A percentile compares a stretch with the other conserved stretches of the same genome.
phyloP scores from a whole-genome alignment of 2,113 vertebrate genomes.

The Nycticryphes semicollaris region DNA sequence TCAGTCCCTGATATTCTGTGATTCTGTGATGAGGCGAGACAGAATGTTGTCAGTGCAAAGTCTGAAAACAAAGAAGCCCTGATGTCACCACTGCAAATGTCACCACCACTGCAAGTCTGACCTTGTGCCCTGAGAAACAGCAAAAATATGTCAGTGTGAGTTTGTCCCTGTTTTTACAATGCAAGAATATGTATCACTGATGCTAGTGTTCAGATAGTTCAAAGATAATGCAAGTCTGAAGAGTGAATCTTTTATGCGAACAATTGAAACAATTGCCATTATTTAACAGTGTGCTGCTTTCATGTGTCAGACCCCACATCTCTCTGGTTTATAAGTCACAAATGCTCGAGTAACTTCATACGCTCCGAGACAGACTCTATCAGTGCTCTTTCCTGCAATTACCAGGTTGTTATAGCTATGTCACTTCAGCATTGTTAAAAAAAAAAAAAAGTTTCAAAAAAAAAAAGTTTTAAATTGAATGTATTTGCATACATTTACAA shows the following conservation, averaged over 20 bases:
- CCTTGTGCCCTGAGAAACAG: background rate
- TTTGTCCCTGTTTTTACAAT: background rate
- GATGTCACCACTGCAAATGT: background rate
- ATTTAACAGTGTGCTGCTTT: background rate
- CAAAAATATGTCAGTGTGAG: background rate
- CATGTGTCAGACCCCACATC: background rate
- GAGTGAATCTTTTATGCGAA: background rate
- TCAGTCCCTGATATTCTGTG: too few species aligned
- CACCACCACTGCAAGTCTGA: background rate
- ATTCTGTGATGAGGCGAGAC: background rate
- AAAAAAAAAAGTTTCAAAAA: background rate
- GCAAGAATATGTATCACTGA: background rate
- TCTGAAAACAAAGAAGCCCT: background rate
- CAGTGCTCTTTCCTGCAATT: background rate
- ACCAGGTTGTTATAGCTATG: background rate
- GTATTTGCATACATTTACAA: background rate
- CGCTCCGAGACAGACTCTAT: background rate
- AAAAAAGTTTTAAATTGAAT: background rate
- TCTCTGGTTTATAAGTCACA: background rate
- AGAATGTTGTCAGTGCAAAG: background rate
- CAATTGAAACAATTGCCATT: background rate
- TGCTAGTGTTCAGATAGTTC: background rate
- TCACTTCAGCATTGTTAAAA: background rate
- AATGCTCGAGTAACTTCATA: background rate
- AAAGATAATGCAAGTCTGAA: background rate